Evolutionary conservation across 2,797 vertebrate species (phyloP), one percentile per base, ranked within the genome.

Genomic region (Paguma larvata): DNA sequence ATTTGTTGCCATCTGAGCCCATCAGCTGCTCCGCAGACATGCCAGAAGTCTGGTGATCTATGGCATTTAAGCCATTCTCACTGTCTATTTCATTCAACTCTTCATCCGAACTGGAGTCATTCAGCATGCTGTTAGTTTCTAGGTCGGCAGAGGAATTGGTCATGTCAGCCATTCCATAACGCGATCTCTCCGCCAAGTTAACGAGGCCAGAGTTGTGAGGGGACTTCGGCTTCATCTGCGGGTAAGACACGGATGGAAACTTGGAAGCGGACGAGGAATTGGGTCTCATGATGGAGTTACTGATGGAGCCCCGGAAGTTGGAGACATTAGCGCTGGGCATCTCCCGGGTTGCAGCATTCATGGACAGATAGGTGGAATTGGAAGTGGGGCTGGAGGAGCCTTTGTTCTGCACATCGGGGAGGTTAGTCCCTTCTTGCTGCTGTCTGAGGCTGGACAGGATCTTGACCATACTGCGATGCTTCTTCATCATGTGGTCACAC

Each of bases 401-500:
- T 89, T 99, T 99, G 90, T 98, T 99, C 96, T 99, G 99, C 38
- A 99, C 98, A 13, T 99, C 99, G 32, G 98, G 98, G n/a, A 97
- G 89, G 82, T 98, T 97, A 6, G 98, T 98, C 70, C 99, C 99
- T 94, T 99, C 99, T 80, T 99, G 98, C 77, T 99, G 98, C 94
- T 99, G 99, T 32, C 99, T 98, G 97, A 99, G 91, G 32, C 98
- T 99, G 12, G 99, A 99, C 89, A 99, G 98, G 91, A 99, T 99
- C 98, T 99, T 99, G 90, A 99, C 99, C 99, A 99, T 99, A 98
- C 99, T 99, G 23, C 99, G 99, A 97, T 99, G 99, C 93, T 99
- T 99, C 98, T 99, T 99, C 99, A 99, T 99, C 99, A 99, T 99
- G 96, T 99, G 99, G 98, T 99, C 99, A 96, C 99, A 99, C 99